Evolutionary conservation across 2,888 invertebrate species (phyloP), one percentile per base, ranked within the genome.

Genomic region (Leptopterna dolabrata): DNA sequence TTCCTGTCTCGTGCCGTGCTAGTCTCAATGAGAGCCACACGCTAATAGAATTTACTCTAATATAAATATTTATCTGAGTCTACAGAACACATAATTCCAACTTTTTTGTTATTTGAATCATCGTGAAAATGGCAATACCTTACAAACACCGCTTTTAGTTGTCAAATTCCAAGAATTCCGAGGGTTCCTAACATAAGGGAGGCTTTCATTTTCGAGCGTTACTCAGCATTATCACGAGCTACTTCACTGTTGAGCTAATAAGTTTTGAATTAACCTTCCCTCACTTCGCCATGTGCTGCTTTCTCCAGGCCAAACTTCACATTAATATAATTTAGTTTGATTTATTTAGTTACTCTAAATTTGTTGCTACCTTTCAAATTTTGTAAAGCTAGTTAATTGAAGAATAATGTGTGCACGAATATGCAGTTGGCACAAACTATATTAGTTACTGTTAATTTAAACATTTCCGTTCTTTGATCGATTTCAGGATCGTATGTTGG

Each of bases 401-500:
- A 4, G 2, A 36, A 36, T 36, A 47, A 47, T 13, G 1, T 13
- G 1, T 13, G 2, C 47, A 47, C 47, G 47, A 47, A 47, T 47
- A 16, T 13, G 4, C 63, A 63, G 24, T 63, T 63, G 24, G 6
- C n/a, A 24, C 11, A 27, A 24, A 63, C 6, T 11, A 14, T 63
- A 27, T 63, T 63, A 24, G n/a, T n/a, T 63, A 63, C 24, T n/a
- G n/a, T n/a, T n/a, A 63, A 24, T 63, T 63, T 63, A 24, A 63
- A 63, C 6, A 63, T 24, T 47, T 47, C 6, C 63, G 24, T 63
- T 78, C 43, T 78, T 45, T 78, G 78, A 78, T 63, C 63, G 11
- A 55, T 30, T 85, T 73, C 85, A 85, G 85, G 85, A 76, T n/a
- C 85, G 73, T 45, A 45, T 85, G 24, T 24, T 85, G 73, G 85